A percentile compares a stretch with the other conserved stretches of the same genome.
Evolutionary conservation across 2,113 vertebrate species (phyloP).

Genomic region (Scophthalmus maximus): DNA sequence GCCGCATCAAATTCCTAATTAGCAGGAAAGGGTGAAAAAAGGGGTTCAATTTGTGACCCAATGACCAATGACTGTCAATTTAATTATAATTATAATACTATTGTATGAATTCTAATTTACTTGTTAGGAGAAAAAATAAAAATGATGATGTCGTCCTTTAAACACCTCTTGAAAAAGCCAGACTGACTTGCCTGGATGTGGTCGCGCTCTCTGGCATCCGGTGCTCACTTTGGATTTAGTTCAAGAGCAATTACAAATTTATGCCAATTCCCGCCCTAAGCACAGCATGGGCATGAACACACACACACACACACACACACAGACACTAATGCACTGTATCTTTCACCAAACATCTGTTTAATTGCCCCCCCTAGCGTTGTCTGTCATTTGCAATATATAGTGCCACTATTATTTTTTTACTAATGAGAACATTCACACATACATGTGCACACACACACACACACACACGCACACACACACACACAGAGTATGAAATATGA

Average conservation of each 20-base stretch:
- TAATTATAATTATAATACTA: no score
- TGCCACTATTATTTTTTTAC: constrained; percentile 54
- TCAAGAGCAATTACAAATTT: constrained; percentile 64
- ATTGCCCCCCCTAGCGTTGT: constrained; percentile 52
- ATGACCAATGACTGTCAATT: no score
- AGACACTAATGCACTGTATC: constrained; percentile 44
- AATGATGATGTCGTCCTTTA: no score
- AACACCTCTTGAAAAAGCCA: constrained; percentile 22
- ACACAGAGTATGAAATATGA: constrained; percentile 12
- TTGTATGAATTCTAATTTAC: no score
- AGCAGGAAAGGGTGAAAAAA: no score
- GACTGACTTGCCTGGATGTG: constrained; percentile 4
- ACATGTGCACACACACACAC: background rate
- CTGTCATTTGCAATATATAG: constrained; percentile 58
- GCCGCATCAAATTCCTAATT: no score
- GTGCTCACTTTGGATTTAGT: constrained; percentile 41
- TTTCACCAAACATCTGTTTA: constrained; percentile 64
- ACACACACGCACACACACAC: background rate
- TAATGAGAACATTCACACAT: constrained; percentile 51
- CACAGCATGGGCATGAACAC: constrained; percentile 3
- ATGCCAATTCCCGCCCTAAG: constrained; percentile 36
- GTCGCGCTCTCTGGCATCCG: constrained; percentile 24
- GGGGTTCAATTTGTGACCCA: no score
- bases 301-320: constrained; percentile 21
- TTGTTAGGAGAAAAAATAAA: no score